Conservation (phyloP, 1,140 invertebrate species). For the Dinothrombium tinctorium region DNA sequence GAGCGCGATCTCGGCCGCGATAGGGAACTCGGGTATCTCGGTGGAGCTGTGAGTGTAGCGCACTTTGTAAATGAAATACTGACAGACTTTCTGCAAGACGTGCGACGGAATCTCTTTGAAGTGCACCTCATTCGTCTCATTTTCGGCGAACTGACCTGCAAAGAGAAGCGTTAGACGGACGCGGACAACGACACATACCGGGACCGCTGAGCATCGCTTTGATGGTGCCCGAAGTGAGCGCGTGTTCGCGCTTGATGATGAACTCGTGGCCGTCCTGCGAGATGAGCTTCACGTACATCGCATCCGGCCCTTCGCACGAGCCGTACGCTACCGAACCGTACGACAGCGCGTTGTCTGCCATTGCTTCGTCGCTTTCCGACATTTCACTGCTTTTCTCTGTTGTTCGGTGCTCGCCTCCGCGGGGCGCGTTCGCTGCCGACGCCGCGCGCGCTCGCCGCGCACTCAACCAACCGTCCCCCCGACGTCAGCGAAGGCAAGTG, state of each 20-base stretch:
- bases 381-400: no score
- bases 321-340: no score
- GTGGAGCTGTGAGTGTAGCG: constrained; percentile 96
- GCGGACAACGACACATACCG: constrained; percentile 17
- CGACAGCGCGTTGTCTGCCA: no score
- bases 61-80: constrained; percentile 99
- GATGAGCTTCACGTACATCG: constrained; percentile 95
- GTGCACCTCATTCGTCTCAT: constrained; percentile 97
- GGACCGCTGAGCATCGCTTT: constrained; percentile 82
- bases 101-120: constrained; percentile 99
- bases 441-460: no score
- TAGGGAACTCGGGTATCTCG: constrained; percentile 97
- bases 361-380: no score
- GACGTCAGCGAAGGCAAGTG: no score
- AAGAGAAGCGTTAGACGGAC: not conserved
- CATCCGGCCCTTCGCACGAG: constrained; percentile 89
- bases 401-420: no score
- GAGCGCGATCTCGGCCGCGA: constrained; percentile 83
- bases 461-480: no score
- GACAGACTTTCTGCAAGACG: constrained; percentile 94
- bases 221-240: constrained; percentile 90
- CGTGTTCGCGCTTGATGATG: constrained; percentile 90
- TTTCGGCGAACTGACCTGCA: constrained; percentile 86
- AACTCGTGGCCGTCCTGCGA: constrained; percentile 94
- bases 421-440: no score